Evolutionary conservation across 2,797 vertebrate species (phyloP).

Genomic region (Phalanger gymnotis): DNA sequence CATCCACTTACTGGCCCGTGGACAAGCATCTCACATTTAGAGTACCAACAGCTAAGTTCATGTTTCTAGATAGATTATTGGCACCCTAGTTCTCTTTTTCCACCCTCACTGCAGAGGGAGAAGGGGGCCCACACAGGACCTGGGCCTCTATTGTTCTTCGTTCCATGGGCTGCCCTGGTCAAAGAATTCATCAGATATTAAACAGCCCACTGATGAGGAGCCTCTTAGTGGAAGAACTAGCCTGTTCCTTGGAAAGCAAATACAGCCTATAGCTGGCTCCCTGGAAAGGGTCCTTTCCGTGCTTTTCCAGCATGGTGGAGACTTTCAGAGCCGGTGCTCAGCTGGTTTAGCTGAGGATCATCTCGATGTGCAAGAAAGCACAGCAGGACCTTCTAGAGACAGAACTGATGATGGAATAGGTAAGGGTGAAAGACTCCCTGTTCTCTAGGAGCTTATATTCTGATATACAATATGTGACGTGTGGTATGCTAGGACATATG

Average conservation of each 20-base stretch:
- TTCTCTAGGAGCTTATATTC: not conserved
- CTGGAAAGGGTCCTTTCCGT: not conserved
- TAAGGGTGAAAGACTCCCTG: not conserved
- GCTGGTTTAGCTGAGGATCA: not conserved
- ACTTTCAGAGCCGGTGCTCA: not conserved
- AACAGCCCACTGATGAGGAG: not conserved
- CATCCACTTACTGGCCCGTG: not conserved
- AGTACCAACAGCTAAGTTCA: not conserved
- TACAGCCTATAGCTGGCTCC: not conserved
- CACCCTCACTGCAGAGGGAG: not conserved
- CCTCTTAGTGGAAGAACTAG: not conserved
- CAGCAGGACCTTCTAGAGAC: not conserved
- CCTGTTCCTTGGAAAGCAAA: not conserved
- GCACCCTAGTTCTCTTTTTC: not conserved
- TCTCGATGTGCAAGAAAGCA: not conserved
- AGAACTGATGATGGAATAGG: not conserved
- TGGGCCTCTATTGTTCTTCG: not conserved
- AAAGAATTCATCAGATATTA: not conserved
- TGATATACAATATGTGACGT: not conserved
- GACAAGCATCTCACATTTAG: not conserved
- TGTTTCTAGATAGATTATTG: not conserved
- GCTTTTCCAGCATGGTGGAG: not conserved
- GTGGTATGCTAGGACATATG: not conserved
- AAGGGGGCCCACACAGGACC: not conserved
- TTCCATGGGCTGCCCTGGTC: not conserved